Base-by-base conservation (phyloP, 2,888 invertebrate species). In the Augochlorella aurata region DNA sequence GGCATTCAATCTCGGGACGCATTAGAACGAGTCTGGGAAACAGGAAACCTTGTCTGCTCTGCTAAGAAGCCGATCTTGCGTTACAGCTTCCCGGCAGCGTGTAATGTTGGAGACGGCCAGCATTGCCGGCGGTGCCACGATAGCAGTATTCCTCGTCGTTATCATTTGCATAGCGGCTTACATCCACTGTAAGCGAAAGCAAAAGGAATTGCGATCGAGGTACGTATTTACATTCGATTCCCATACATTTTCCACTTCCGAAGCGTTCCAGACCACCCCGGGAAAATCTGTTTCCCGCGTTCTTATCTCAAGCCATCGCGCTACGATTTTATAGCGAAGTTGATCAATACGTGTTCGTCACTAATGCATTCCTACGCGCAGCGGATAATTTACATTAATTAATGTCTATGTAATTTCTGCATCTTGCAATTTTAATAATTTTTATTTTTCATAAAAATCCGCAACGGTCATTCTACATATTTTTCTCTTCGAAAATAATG, bases 21-120 rank as follows among this genome's bases (percentile, higher is more conserved):
- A 63, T 79, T 70, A n/a, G 49, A 61, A 29, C 52, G n/a, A 71
- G 77, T 83, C 65, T 50, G 49, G 24, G 81, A 54, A 65, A 52
- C 74, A 71, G 74, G 71, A 77, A 70, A 52, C 21, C 10, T 24
- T 21, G 67, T 50, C 29, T 45, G 21, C 29, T 29, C 10, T 16
- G 29, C 44, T 77, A 69, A 79, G 45, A 74, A 72, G 61, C 58
- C 29, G 66, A 77, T 66, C n/a, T 80, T 77, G 47, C 49, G 74
- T 94, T 94, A 69, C 94, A 96, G 96, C 97, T 94, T 96, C 96
- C 93, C 96, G 97, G 94, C 96, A 96, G 93, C 96, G 96, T 94
- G 96, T 97, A 93, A 96, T 97, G 96, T 95, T 97, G 94, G 97
- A 97, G 95, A 97, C 97, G 92, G 97, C 97, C 92, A 97, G 97